These are phyloP conservation scores for Megalurothrips usitatus DNA, from an alignment of 2,888 invertebrate genomes.

Conservation along the genomic window DNA sequence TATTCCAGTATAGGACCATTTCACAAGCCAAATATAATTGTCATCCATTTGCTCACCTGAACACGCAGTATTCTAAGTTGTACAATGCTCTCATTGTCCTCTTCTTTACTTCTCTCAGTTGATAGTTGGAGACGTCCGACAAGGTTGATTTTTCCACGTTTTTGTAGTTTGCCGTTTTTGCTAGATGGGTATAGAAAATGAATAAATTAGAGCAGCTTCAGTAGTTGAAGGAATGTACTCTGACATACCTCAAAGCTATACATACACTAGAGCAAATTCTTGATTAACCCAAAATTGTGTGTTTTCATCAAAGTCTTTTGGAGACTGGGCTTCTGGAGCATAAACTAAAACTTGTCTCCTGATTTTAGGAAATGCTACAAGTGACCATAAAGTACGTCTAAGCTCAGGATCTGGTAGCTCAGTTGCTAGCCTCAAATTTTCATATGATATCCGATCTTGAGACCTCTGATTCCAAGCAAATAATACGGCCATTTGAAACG, in stretches of 20 bases:
- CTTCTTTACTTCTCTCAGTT: conserved; percentile 91
- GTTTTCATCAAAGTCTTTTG: conserved; percentile 91
- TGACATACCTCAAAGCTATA: conserved; percentile 36
- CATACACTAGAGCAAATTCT: conserved; percentile 78
- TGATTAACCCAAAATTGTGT: conserved; percentile 96
- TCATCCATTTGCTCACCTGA: conserved; percentile 48
- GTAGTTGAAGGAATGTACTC: conserved; percentile 13
- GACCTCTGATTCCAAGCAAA: conserved; percentile 99
- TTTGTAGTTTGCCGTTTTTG: conserved; percentile 92
- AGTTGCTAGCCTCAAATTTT: conserved; percentile 92
- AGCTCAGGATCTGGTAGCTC: conserved; percentile 95
- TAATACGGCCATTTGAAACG: conserved; percentile 98
- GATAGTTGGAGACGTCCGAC: conserved; percentile 93
- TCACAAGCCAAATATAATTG: background rate
- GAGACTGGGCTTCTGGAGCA: conserved; percentile 72
- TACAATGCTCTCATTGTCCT: conserved; percentile 98
- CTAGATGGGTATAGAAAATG: conserved; percentile 47
- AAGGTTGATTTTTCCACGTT: conserved; percentile 91
- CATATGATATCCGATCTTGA: conserved; percentile 88
- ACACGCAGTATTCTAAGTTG: conserved; percentile 89
- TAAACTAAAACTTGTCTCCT: conserved; percentile 86
- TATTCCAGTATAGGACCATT: conserved; percentile 17
- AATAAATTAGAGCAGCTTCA: conserved; percentile 18
- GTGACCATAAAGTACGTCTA: conserved; percentile 86
- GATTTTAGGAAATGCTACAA: conserved; percentile 93